Evolutionary conservation across 2,797 vertebrate species (phyloP).

Genomic region (Ceryle rudis): DNA sequence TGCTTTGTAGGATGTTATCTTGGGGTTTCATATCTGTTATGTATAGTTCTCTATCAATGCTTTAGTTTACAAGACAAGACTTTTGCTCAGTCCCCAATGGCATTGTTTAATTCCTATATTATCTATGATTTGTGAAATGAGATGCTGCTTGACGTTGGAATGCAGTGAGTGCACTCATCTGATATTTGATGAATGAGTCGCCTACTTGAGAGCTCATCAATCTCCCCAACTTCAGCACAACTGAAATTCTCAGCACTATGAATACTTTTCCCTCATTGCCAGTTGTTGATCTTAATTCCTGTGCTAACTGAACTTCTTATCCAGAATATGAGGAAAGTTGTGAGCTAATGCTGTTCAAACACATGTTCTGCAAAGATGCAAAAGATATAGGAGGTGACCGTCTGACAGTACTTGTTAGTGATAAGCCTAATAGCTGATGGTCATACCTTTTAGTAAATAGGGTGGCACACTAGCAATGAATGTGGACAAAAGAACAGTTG

Average conservation of each 20-base stretch:
- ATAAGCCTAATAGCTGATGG: not conserved
- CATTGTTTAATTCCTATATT: not conserved
- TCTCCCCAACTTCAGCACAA: not conserved
- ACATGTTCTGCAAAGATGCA: not conserved
- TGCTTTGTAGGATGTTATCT: not conserved
- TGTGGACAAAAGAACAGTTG: not conserved
- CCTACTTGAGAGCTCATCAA: not conserved
- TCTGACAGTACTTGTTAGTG: not conserved
- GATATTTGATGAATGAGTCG: not conserved
- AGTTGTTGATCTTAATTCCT: not conserved
- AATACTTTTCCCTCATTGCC: not conserved
- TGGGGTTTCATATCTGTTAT: not conserved
- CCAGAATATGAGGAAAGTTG: not conserved
- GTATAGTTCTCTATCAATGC: not conserved
- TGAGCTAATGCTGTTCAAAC: not conserved
- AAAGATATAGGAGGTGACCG: not conserved
- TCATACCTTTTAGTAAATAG: not conserved
- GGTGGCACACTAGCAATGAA: not conserved
- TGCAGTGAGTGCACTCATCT: not conserved
- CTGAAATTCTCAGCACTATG: not conserved
- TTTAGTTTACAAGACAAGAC: not conserved
- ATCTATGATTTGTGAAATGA: not conserved
- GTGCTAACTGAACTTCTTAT: not conserved
- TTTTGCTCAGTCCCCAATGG: not conserved
- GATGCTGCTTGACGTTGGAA: not conserved